Evolutionary conservation across 23 tunicate genomes (phyloP).

Genomic region (Trididemnum nubilum): DNA sequence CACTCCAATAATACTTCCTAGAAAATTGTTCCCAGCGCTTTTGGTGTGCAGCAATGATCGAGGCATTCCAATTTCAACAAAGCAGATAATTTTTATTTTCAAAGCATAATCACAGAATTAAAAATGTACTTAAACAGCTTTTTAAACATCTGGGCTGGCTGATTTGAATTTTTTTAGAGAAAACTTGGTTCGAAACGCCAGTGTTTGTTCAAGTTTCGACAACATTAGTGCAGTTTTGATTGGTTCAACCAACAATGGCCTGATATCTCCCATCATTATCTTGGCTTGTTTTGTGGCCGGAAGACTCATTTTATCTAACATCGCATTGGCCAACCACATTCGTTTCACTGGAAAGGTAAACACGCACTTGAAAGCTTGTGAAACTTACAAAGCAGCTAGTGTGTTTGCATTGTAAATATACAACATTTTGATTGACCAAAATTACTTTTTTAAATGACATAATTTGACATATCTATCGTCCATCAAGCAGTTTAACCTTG

Average conservation of each 20-base stretch:
- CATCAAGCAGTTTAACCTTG: no score
- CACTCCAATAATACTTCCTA: no score
- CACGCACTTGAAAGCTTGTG: not conserved
- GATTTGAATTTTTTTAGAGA: slow-evolving; percentile 7
- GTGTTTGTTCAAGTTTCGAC: slow-evolving; percentile 34
- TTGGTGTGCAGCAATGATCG: no score
- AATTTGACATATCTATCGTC: no score
- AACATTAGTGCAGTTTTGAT: slow-evolving; percentile 29
- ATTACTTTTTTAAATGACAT: not conserved
- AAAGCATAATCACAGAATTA: no score
- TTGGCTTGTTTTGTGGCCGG: slow-evolving; percentile 43
- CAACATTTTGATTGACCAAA: not conserved
- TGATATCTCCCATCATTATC: slow-evolving; percentile 46
- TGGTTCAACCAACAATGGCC: slow-evolving; percentile 24
- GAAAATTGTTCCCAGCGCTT: no score
- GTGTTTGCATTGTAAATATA: no score
- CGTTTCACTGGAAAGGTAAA: slow-evolving; percentile 82
- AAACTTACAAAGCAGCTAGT: no score
- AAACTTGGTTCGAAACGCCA: slow-evolving; percentile 50
- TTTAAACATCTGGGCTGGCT: no score
- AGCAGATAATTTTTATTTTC: no score
- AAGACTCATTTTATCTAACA: slow-evolving; percentile 36
- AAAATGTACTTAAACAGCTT: no score
- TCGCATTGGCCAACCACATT: slow-evolving; percentile 67
- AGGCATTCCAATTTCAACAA: no score